phyloP scores from a whole-genome alignment of 1,140 invertebrate genomes.

The Varroa destructor region DNA sequence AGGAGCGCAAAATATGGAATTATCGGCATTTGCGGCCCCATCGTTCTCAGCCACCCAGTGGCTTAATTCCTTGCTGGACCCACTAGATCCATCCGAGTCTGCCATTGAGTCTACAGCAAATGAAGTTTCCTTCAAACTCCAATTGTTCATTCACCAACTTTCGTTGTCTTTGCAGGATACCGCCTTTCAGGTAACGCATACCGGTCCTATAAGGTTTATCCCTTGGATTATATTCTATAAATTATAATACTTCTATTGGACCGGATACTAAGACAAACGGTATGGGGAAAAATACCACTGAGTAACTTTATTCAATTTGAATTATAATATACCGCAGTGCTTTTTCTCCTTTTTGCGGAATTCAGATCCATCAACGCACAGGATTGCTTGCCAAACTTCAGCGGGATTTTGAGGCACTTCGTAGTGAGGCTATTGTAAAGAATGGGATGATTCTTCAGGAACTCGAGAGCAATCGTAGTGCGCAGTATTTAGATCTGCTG shows the following conservation, averaged over 20 bases:
- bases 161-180: conserved; percentile 13
- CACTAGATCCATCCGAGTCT: conserved; percentile 9
- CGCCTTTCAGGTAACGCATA: background rate
- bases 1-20: background rate
- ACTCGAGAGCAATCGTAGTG: conserved; percentile 6
- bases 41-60: conserved; percentile 21
- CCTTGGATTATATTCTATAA: background rate
- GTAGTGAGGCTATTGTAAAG: conserved; percentile 7
- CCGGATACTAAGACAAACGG: background rate
- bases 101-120: conserved; percentile 14
- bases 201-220: too few species aligned
- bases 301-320: too few species aligned
- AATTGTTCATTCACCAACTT: conserved; percentile 20
- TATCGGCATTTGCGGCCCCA: conserved; percentile 13
- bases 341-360: background rate
- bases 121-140: conserved; percentile 22
- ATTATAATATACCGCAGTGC: background rate
- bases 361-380: conserved; percentile 13
- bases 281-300: background rate
- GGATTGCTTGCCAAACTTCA: conserved; percentile 14
- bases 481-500: conserved; percentile 20
- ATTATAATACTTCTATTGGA: background rate
- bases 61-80: conserved; percentile 10
- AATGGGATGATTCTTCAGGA: conserved; percentile 19
- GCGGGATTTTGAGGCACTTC: conserved; percentile 17